These are phyloP conservation scores for Phalanger gymnotis DNA, from an alignment of 2,797 vertebrate genomes.

Conservation along the genomic window DNA sequence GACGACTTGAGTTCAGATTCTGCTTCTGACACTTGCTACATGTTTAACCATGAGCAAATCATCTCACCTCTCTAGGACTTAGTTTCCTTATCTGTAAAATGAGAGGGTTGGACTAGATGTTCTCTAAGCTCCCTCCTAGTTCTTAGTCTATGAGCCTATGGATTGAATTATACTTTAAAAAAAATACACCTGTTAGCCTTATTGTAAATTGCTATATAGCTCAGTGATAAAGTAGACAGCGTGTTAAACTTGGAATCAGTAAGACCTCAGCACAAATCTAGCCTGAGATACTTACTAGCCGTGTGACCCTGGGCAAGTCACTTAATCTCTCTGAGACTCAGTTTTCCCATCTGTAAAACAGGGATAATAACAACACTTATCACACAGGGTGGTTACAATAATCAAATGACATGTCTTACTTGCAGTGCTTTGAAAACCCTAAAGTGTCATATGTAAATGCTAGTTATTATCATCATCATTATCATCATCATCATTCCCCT, in stretches of 20 bases:
- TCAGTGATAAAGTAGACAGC: neutral
- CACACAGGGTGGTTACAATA: neutral
- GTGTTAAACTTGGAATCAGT: neutral
- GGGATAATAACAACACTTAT: neutral
- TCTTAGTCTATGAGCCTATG: neutral
- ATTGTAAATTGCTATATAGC: neutral
- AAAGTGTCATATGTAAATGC: neutral
- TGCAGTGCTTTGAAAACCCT: neutral
- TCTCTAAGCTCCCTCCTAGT: neutral
- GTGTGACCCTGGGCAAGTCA: neutral
- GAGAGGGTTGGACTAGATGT: neutral
- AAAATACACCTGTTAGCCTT: neutral
- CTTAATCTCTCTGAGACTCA: neutral
- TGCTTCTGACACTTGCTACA: neutral
- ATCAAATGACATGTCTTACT: neutral
- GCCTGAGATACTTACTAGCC: neutral
- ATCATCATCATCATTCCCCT: neutral
- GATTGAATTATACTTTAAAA: neutral
- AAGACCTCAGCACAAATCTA: neutral
- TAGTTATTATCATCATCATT: neutral
- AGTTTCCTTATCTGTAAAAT: neutral
- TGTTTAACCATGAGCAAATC: neutral
- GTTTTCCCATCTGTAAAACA: neutral
- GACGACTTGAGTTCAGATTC: neutral
- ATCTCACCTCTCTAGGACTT: neutral